A percentile compares a stretch with the other conserved stretches of the same genome.
Conservation (phyloP, 2,797 vertebrate species). For the Harpagifer antarcticus region DNA sequence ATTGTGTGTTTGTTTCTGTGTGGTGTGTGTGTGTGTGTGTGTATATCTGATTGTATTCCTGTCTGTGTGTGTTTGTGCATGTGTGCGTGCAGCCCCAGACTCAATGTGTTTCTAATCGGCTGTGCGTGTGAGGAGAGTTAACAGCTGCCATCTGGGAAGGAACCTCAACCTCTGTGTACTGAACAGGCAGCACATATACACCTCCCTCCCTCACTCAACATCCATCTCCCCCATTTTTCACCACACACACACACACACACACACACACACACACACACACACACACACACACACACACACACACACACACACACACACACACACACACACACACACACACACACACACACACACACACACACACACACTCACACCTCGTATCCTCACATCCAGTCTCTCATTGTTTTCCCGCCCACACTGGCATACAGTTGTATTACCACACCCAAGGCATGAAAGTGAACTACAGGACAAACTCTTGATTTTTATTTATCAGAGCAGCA, state of each 20-base stretch:
- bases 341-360: neutral
- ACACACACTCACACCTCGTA: constrained; percentile 47
- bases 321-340: constrained; percentile 31
- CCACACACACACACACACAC: constrained; percentile 9
- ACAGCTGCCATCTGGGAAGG: constrained; percentile 88
- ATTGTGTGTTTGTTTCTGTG: constrained; percentile 53
- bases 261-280: neutral
- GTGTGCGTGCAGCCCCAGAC: constrained; percentile 77
- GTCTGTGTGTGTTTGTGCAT: constrained; percentile 58
- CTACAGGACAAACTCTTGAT: constrained; percentile 26
- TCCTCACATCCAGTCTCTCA: constrained; percentile 55
- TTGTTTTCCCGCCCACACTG: constrained; percentile 71
- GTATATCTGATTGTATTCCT: constrained; percentile 22
- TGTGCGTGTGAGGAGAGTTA: constrained; percentile 87
- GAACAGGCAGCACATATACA: constrained; percentile 68
- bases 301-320: neutral
- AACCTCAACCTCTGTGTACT: constrained; percentile 84
- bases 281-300: constrained; percentile 18
- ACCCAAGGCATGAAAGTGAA: constrained; percentile 65
- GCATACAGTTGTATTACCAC: constrained; percentile 70
- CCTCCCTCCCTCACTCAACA: constrained; percentile 41
- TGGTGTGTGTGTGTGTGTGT: constrained; percentile 38
- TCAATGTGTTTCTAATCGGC: constrained; percentile 88
- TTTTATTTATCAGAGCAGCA: neutral
- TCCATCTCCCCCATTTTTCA: constrained; percentile 48